Conservation (phyloP, 2,888 invertebrate genomes). For the Andrena hattorfiana region DNA sequence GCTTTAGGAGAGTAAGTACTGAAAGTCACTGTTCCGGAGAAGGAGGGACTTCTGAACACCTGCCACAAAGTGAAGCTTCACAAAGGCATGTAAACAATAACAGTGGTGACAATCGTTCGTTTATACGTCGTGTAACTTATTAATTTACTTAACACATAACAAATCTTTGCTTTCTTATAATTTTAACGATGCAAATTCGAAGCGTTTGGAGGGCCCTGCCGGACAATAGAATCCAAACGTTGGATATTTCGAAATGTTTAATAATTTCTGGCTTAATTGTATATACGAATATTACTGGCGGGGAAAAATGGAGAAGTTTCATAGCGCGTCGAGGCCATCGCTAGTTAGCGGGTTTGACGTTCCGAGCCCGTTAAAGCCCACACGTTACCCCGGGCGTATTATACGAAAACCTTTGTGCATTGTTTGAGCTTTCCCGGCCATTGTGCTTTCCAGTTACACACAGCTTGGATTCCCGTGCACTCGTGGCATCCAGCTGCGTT, state of each 20-base stretch:
- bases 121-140: too few relatives aligned
- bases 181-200: too few relatives aligned
- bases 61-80: too few relatives aligned
- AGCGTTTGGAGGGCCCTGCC: too few relatives aligned
- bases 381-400: conserved; percentile 77
- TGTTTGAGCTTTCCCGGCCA: conserved; percentile 80
- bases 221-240: too few relatives aligned
- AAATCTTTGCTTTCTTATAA: too few relatives aligned
- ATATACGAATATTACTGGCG: not conserved
- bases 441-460: conserved; percentile 78
- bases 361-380: conserved; percentile 68
- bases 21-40: too few relatives aligned
- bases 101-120: too few relatives aligned
- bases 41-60: too few relatives aligned
- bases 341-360: conserved; percentile 56
- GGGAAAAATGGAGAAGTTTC: not conserved
- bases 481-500: conserved; percentile 67
- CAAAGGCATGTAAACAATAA: too few relatives aligned
- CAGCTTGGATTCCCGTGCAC: conserved; percentile 69
- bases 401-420: conserved; percentile 80
- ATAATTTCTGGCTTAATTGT: not conserved
- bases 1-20: too few relatives aligned
- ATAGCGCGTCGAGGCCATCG: conserved; percentile 29
- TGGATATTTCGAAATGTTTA: not conserved
- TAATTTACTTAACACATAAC: too few relatives aligned